Percentiles rank a stretch among this genome's conserved stretches.
These are phyloP conservation scores for Hyles euphorbiae DNA, from an alignment of 1,140 invertebrate species.

Conservation along the genomic window DNA sequence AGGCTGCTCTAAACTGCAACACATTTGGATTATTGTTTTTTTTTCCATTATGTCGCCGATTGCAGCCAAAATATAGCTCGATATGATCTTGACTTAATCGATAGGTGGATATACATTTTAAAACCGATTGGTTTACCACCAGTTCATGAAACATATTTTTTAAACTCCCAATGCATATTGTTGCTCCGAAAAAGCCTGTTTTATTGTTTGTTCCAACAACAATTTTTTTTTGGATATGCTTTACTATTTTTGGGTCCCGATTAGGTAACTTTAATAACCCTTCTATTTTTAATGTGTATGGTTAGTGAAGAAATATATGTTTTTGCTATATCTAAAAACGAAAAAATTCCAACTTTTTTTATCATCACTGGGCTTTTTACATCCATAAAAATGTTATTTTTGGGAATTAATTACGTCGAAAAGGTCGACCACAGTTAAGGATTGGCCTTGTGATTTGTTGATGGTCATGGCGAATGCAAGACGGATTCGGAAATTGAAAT, in stretches of 20 bases:
- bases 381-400: constrained; percentile 12
- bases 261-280: constrained; percentile 10
- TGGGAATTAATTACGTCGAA: constrained; percentile 26
- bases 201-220: constrained; percentile 17
- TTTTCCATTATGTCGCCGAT: constrained; percentile 7
- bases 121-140: constrained; percentile 13
- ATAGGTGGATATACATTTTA: constrained; percentile 20
- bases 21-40: constrained; percentile 27
- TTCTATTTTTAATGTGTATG: constrained; percentile 10
- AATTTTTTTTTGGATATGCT: constrained; percentile 14
- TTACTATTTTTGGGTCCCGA: constrained; percentile 6
- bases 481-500: too few relatives aligned
- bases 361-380: constrained; percentile 10
- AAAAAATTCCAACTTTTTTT: constrained; percentile 12
- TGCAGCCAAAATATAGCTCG: constrained; percentile 24
- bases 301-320: constrained; percentile 15
- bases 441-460: constrained; percentile 9
- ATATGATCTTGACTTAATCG: constrained; percentile 24
- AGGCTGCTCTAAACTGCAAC: constrained; percentile 12
- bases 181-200: constrained; percentile 20
- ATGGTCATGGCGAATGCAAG: constrained; percentile 5
- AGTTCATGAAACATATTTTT: constrained; percentile 12
- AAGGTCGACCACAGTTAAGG: constrained; percentile 6
- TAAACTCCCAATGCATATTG: constrained; percentile 24
- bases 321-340: constrained; percentile 14